Base-by-base conservation (phyloP, 2,888 invertebrate genomes). In the Bellardia pandia region DNA sequence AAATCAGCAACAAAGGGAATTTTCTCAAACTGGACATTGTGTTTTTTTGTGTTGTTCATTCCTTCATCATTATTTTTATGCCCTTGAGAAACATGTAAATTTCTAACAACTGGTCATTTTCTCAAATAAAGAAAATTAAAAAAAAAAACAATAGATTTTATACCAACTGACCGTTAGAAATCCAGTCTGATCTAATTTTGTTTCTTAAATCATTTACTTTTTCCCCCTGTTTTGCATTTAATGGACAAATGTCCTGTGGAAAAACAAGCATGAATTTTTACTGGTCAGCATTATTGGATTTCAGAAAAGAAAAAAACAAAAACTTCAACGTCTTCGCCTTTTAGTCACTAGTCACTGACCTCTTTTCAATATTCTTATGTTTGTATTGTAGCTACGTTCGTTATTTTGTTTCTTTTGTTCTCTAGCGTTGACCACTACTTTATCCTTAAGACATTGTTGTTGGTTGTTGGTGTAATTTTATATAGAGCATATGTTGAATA, bases 111-210 rank as follows among this genome's bases (percentile, higher is more conserved):
- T 77, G 81, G 33, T 77, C 56, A 77, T 56, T 81, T 87, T 74
- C 81, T 81, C 58, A 71, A 64, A 53, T 37, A 13, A 45, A 45
- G 3, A 13, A 45, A 45, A 9, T 45, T 13, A 71, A 33, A 51
- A 75, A 14, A 13, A 62, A 51, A 69, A 78, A 86, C 86, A 86
- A 86, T 60, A 81, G 81, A 51, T 48, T 75, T 69, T 66, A 1
- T 13, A n/a, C 56, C 71, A 77, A 82, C 84, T 85, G 87, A 69
- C 87, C 87, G 87, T 87, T 87, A 85, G 56, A 85, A 85, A 85
- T 85, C 79, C 75, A 45, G 68, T 76, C 37, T 80, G 85, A 85
- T 80, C 79, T 85, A 75, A 60, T 79, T 82, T 75, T 42, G 14
- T 30, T 14, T 68, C 60, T 76, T 30, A 40, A 51, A 60, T 66